phyloP scores from a whole-genome alignment of 2,888 invertebrate species.

The Agrotis ipsilon region DNA sequence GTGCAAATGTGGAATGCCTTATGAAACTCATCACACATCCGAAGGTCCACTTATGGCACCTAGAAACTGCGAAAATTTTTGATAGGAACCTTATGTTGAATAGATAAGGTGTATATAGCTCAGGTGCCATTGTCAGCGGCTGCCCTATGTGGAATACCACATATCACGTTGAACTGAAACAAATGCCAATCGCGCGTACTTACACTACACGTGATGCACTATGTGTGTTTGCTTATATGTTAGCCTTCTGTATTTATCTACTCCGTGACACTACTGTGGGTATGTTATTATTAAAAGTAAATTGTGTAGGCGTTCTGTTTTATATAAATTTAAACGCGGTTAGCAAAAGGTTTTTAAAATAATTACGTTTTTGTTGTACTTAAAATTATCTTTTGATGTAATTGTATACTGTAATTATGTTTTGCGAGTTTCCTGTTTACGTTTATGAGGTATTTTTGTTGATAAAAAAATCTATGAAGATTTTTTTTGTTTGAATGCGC shows the following conservation, averaged over 20 bases:
- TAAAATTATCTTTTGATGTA: conserved; percentile 57
- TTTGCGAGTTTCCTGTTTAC: not conserved
- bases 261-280: conserved; percentile 16
- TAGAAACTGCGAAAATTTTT: no score
- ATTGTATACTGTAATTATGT: conserved; percentile 21
- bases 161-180: not conserved
- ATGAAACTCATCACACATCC: no score
- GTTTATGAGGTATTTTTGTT: not conserved
- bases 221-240: not conserved
- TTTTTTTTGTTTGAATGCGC: no score
- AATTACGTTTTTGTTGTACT: conserved; percentile 39
- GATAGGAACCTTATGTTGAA: no score
- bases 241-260: conserved; percentile 1
- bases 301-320: conserved; percentile 38
- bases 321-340: conserved; percentile 39
- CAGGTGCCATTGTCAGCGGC: no score
- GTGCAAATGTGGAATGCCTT: no score
- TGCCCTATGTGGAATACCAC: no score
- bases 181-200: not conserved
- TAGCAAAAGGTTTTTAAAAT: conserved; percentile 33
- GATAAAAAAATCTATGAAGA: not conserved
- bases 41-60: no score
- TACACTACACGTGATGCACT: no score
- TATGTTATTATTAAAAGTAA: conserved; percentile 57
- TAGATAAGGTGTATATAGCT: no score